Evolutionary conservation across 2,888 invertebrate genomes (phyloP), one percentile per base, ranked within the genome.

Genomic region (Desoria tigrina): DNA sequence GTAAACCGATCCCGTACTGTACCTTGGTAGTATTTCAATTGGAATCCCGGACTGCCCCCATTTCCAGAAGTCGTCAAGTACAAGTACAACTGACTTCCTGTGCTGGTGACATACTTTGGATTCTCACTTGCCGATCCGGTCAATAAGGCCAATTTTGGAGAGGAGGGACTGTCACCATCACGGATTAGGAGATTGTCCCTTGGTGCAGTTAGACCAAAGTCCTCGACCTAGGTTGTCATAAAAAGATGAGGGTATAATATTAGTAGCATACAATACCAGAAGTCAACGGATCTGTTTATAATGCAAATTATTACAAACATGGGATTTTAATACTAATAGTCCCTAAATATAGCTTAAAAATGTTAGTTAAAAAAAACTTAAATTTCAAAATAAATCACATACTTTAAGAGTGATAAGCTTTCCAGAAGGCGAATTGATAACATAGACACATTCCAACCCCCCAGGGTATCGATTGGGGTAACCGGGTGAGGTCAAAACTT

Each of bases 381-480:
- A 6, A 45, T 21, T 45, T 45, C 45, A 45, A 45, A 6, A 45
- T 18, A 9, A 11, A 11, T 45, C 32, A 32, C 74, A 69, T 78
- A 86, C 87, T 82, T 95, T 94, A 57, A 98, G 82, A 1, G 96
- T 94, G 71, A 98, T 90, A 68, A 96, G 91, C 79, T 92, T 87
- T 51, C 94, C 95, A 32, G 90, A 86, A 79, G 94, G 92, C 1
- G 97, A 90, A 78, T 90, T 89, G 71, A 98, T 88, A 55, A 92
- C 88, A 81, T 96, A 97, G 60, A 94, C 85, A 77, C 96, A 96
- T 83, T 97, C 97, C 70, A 95, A 83, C n/a, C 96, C 96, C 60
- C 95, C 94, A 0, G 96, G 94, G 82, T 95, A 95, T 76, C 89
- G 88, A 77, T 89, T 89, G 0, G 96, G 96, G 81, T 93, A 95